These are phyloP conservation scores for Steatocranus sp. DNA, from an alignment of 2,797 vertebrate species.

Conservation along the genomic window DNA sequence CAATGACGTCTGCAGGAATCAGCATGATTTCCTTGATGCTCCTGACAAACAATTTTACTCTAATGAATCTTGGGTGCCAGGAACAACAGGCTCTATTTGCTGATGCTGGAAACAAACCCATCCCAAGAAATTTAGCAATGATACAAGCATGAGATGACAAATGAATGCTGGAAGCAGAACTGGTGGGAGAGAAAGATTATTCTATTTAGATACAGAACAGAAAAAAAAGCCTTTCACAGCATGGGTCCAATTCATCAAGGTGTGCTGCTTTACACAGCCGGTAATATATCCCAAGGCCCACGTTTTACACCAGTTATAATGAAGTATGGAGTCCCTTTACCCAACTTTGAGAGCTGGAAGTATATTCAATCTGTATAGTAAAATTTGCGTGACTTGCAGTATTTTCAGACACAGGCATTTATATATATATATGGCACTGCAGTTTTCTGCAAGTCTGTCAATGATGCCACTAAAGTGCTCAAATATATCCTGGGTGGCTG, in stretches of 20 bases:
- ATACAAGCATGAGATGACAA: slow-evolving; percentile 19
- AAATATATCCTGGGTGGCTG: not conserved
- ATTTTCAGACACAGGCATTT: not conserved
- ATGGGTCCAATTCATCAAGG: not conserved
- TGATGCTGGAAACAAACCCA: not conserved
- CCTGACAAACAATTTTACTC: slow-evolving; percentile 25
- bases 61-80: slow-evolving; percentile 27
- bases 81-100: slow-evolving; percentile 5
- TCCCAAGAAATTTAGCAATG: not conserved
- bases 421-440: not conserved
- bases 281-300: not conserved
- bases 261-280: not conserved
- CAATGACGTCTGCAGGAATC: not conserved
- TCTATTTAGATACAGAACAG: not conserved
- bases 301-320: not conserved
- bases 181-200: not conserved
- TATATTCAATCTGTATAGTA: not conserved
- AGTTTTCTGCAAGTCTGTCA: not conserved
- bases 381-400: not conserved
- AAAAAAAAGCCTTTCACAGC: not conserved
- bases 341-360: not conserved
- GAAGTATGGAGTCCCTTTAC: not conserved
- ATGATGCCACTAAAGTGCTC: not conserved
- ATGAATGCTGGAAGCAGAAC: slow-evolving; percentile 3
- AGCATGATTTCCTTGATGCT: not conserved